A percentile compares a stretch with the other conserved stretches of the same genome.
phyloP scores from a whole-genome alignment of 2,888 invertebrate species.

The Yponomeuta evonymella region DNA sequence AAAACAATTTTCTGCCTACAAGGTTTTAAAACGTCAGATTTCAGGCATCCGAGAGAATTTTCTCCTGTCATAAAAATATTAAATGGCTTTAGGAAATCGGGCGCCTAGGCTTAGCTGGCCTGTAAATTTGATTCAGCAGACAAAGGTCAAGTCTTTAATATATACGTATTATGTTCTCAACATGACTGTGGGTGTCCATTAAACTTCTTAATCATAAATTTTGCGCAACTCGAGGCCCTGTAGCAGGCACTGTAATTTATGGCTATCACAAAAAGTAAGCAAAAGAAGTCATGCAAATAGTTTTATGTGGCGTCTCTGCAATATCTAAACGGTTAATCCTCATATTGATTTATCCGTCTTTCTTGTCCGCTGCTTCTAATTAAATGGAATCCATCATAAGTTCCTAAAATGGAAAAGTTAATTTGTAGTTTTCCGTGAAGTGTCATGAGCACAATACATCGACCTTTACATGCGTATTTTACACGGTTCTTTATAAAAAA shows the following conservation, averaged over 20 bases:
- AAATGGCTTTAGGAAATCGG: no score
- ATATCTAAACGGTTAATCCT: not conserved
- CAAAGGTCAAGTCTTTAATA: not conserved
- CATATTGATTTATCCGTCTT: not conserved
- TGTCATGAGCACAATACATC: no score
- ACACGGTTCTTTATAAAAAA: no score
- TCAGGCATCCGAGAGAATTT: no score
- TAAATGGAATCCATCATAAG: not conserved
- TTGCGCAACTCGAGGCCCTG: constrained; percentile 21
- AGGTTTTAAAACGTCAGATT: no score
- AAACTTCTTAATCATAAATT: constrained; percentile 50
- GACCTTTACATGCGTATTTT: no score
- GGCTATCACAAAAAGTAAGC: constrained; percentile 51
- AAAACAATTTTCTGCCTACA: no score
- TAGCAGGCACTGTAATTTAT: constrained; percentile 56
- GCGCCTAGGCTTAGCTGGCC: no score
- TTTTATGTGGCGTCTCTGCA: not conserved
- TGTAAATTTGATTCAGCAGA: not conserved
- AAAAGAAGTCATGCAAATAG: constrained; percentile 43
- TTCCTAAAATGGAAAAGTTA: not conserved
- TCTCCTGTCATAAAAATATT: no score
- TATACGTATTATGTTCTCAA: not conserved
- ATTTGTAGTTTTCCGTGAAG: no score
- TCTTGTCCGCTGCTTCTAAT: not conserved
- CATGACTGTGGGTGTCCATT: constrained; percentile 30